Evolutionary conservation across 2,113 vertebrate genomes (phyloP).

Genomic region (Clarias magur): DNA sequence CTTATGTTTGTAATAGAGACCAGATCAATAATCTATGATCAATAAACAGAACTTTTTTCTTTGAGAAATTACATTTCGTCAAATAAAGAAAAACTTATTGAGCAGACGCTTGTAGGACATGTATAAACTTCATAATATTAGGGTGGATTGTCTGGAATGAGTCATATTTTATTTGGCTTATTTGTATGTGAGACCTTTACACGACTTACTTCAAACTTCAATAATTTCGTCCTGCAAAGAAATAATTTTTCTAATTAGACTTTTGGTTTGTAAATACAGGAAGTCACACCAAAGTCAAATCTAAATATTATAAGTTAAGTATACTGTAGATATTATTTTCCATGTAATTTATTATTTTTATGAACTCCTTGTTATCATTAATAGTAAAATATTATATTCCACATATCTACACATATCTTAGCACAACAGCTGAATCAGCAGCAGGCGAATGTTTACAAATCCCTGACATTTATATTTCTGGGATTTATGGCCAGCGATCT

Average conservation of each 20-base stretch:
- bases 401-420: background rate
- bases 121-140: background rate
- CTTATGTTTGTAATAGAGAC: background rate
- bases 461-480: slow-evolving; percentile 42
- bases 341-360: background rate
- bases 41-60: background rate
- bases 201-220: background rate
- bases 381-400: background rate
- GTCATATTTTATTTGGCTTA: background rate
- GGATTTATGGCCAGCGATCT: slow-evolving; percentile 24
- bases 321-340: background rate
- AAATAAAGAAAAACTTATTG: too few species aligned
- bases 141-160: background rate
- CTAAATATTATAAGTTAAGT: background rate
- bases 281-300: background rate
- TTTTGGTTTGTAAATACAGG: background rate
- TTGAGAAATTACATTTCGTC: background rate
- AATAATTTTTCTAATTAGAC: background rate
- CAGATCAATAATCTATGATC: background rate
- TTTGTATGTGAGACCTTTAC: background rate
- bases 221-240: background rate
- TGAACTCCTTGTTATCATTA: background rate
- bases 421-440: slow-evolving; percentile 27
- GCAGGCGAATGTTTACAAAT: slow-evolving; percentile 30
- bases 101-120: background rate